phyloP scores from a whole-genome alignment of 2,113 vertebrate genomes.

The Anarhynchus alexandrinus region DNA sequence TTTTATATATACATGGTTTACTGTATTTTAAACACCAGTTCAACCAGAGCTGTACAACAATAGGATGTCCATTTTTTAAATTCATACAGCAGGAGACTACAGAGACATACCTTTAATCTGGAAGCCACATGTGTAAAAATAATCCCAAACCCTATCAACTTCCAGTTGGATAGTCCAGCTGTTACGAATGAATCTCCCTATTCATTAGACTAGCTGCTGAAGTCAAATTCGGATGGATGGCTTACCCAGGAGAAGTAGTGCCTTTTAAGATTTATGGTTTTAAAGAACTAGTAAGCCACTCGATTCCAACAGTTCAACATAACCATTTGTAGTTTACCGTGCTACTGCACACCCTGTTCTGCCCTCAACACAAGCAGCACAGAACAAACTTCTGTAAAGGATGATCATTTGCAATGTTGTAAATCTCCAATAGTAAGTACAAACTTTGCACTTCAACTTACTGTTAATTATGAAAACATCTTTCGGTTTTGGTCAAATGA shows the following conservation, averaged over 20 bases:
- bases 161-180: neutral
- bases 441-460: neutral
- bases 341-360: neutral
- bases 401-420: neutral
- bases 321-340: neutral
- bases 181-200: neutral
- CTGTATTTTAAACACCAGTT: conserved; percentile 44
- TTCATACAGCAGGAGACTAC: neutral
- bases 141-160: neutral
- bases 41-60: conserved; percentile 6
- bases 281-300: neutral
- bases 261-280: neutral
- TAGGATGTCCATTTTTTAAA: neutral
- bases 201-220: neutral
- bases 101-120: neutral
- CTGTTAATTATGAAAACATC: neutral
- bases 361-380: neutral
- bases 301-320: neutral
- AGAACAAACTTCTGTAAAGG: neutral
- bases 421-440: neutral
- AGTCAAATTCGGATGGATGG: neutral
- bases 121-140: neutral
- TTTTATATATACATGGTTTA: conserved; percentile 64
- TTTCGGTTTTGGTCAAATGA: neutral
- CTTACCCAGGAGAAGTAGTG: neutral